These are phyloP conservation scores for Vanessa cardui DNA, from an alignment of 2,888 invertebrate genomes.

Conservation along the genomic window DNA sequence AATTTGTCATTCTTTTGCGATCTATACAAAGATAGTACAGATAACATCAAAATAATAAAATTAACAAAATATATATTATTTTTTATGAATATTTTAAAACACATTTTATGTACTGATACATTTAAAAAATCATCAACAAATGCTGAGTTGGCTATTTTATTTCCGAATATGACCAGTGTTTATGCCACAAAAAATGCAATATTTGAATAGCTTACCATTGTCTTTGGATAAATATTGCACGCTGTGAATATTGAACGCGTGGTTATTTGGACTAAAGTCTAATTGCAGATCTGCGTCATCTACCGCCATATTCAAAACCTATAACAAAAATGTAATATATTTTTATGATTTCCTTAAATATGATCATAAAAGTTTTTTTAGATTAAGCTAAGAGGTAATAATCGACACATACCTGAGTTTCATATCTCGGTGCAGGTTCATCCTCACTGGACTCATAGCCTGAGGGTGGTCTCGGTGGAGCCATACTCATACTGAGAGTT, in stretches of 20 bases:
- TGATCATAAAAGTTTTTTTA: no score
- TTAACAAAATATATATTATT: no score
- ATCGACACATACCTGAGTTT: slow-evolving; percentile 86
- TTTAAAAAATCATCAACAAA: no score
- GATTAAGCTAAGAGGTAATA: background rate
- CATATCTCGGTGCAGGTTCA: slow-evolving; percentile 95
- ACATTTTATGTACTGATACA: no score
- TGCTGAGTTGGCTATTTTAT: no score
- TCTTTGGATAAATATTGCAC: slow-evolving; percentile 94
- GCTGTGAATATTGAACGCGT: slow-evolving; percentile 93
- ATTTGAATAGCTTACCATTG: slow-evolving; percentile 79
- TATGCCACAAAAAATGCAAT: background rate
- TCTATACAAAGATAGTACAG: no score
- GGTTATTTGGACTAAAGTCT: slow-evolving; percentile 92
- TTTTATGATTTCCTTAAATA: background rate
- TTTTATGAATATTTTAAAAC: no score
- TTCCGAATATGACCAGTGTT: no score
- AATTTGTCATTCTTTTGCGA: no score
- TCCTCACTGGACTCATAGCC: slow-evolving; percentile 82
- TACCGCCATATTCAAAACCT: slow-evolving; percentile 95
- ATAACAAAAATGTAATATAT: slow-evolving; percentile 12
- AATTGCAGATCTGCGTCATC: slow-evolving; percentile 93
- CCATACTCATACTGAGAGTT: slow-evolving; percentile 70
- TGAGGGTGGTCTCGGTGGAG: slow-evolving; percentile 70
- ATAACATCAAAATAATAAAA: no score